A percentile compares a stretch with the other conserved stretches of the same genome.
Evolutionary conservation across 2,888 invertebrate genomes (phyloP).

Genomic region (Resseliella maxima): DNA sequence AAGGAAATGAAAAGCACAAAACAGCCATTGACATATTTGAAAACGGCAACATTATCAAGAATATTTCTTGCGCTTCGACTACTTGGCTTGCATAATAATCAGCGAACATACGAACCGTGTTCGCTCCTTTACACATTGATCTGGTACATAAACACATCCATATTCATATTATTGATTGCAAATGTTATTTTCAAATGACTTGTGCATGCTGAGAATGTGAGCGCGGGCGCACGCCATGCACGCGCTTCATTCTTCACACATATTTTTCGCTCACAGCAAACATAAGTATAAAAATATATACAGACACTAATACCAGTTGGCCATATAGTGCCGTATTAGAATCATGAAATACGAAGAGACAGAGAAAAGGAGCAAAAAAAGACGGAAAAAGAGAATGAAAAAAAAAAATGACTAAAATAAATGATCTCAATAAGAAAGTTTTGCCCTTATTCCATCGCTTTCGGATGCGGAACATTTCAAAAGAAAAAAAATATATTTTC

Average conservation of each 20-base stretch:
- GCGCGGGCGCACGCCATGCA: neutral
- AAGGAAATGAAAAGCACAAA: neutral
- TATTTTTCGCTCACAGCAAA: neutral
- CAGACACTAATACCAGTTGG: neutral
- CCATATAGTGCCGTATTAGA: neutral
- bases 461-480: neutral
- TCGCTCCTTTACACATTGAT: constrained; percentile 1
- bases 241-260: neutral
- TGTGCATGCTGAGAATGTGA: neutral
- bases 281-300: too few relatives aligned
- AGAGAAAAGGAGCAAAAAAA: neutral
- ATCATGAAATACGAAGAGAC: neutral
- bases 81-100: constrained; percentile 41
- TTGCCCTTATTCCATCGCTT: neutral
- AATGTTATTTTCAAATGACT: constrained; percentile 48
- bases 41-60: constrained; percentile 17
- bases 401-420: constrained; percentile 20
- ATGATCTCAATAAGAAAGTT: constrained; percentile 31
- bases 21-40: constrained; percentile 11
- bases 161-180: constrained; percentile 47
- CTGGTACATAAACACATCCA: constrained; percentile 49
- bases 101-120: constrained; percentile 4
- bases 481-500: neutral
- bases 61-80: constrained; percentile 18
- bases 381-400: neutral